A percentile compares a stretch with the other conserved stretches of the same genome.
Conservation (phyloP, 2,797 vertebrate genomes). For the Heliangelus exortis region DNA sequence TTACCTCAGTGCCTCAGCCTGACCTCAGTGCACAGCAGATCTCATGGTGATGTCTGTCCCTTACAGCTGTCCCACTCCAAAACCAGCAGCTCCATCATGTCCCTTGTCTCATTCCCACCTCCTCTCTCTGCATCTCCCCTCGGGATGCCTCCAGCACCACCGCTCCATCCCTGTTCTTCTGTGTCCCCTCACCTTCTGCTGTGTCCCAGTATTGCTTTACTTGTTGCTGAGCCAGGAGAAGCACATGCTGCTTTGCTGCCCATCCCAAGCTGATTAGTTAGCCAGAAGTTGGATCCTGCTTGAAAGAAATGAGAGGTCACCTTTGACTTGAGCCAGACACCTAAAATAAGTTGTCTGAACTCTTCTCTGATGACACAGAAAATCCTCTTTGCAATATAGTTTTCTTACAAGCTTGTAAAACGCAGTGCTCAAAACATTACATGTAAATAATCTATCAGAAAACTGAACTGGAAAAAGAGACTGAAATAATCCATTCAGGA, state of each 20-base stretch:
- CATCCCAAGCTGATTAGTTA: not conserved
- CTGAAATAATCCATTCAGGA: not conserved
- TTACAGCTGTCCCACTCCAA: not conserved
- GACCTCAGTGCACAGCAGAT: not conserved
- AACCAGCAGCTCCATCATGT: not conserved
- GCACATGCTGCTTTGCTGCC: not conserved
- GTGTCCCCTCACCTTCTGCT: not conserved
- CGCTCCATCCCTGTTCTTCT: not conserved
- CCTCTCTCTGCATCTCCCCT: not conserved
- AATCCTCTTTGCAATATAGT: not conserved
- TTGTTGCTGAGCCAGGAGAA: not conserved
- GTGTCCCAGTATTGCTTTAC: not conserved
- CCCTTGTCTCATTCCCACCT: not conserved
- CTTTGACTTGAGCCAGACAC: not conserved
- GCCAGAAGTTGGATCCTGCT: not conserved
- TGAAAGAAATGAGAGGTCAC: not conserved
- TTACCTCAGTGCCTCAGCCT: not conserved
- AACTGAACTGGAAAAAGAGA: not conserved
- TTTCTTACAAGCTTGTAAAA: not conserved
- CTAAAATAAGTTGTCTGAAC: not conserved
- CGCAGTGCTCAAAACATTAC: not conserved
- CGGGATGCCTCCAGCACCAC: not conserved
- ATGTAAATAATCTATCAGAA: not conserved
- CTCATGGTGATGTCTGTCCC: not conserved
- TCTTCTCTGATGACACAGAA: not conserved